Percentiles rank a stretch among this genome's conserved stretches.
Conservation (phyloP, 1,140 invertebrate species). For the Drosophila parvula region DNA sequence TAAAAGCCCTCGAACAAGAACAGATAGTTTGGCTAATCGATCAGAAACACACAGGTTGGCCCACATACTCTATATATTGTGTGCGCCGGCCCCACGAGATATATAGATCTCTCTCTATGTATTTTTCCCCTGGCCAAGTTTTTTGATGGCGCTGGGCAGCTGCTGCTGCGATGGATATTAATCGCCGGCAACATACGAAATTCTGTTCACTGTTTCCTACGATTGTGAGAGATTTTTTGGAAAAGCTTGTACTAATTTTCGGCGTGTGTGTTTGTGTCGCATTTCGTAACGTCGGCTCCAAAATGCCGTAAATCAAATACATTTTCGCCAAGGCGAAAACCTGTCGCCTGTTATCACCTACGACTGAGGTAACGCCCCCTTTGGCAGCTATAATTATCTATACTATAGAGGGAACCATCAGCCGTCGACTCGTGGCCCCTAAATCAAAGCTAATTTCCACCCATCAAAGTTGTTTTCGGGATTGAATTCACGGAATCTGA, state of each 20-base stretch:
- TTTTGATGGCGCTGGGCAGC: slow-evolving; percentile 77
- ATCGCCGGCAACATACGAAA: slow-evolving; percentile 71
- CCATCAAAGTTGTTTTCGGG: slow-evolving; percentile 14
- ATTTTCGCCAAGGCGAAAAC: slow-evolving; percentile 56
- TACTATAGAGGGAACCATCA: slow-evolving; percentile 12
- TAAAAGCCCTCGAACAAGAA: slow-evolving; percentile 63
- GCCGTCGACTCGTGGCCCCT: slow-evolving; percentile 47
- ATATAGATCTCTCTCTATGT: slow-evolving; percentile 59
- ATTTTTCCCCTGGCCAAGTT: slow-evolving; percentile 53
- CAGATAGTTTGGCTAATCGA: slow-evolving; percentile 69
- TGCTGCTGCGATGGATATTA: slow-evolving; percentile 77
- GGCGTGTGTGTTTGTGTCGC: slow-evolving; percentile 73
- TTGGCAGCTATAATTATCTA: slow-evolving; percentile 12
- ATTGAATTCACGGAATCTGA: slow-evolving; percentile 29
- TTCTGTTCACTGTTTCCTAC: slow-evolving; percentile 43
- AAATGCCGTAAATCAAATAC: slow-evolving; percentile 76
- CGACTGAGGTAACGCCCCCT: slow-evolving; percentile 65
- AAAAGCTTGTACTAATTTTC: slow-evolving; percentile 62
- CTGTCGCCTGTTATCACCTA: slow-evolving; percentile 75
- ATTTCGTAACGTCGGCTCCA: slow-evolving; percentile 71
- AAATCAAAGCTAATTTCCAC: slow-evolving; percentile 61
- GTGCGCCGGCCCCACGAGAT: slow-evolving; percentile 15
- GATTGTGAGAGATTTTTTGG: slow-evolving; percentile 30
- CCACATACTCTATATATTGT: slow-evolving; percentile 40
- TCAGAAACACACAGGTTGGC: slow-evolving; percentile 70